These are phyloP conservation scores for Oscarella lobularis DNA, from an alignment of 37 sponge, comb jelly and placozoan genomes.

Conservation along the genomic window DNA sequence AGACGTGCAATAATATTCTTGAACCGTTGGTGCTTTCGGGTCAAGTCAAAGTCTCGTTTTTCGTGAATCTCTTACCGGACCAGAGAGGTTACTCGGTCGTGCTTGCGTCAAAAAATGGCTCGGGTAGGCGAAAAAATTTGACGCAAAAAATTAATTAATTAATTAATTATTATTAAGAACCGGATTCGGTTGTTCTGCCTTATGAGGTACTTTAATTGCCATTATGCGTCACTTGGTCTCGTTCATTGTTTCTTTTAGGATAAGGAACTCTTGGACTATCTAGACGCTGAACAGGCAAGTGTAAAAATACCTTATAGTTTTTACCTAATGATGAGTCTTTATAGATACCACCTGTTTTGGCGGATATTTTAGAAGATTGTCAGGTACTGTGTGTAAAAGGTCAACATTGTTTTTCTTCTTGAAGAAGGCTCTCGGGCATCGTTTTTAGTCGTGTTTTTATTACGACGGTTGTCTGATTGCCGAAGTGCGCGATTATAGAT, in stretches of 20 bases:
- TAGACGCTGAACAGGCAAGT: constrained; percentile 53
- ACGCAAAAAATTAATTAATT: no score
- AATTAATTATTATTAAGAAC: no score
- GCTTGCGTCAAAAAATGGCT: background rate
- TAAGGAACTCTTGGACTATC: constrained; percentile 52
- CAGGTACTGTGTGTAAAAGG: no score
- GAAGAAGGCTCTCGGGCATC: no score
- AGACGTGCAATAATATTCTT: no score
- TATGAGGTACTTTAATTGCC: no score
- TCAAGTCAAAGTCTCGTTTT: background rate
- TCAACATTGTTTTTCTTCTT: no score
- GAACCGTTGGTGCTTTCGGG: background rate
- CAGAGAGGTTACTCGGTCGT: background rate
- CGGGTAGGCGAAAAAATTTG: no score
- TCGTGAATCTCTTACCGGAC: background rate
- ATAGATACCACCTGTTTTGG: constrained; percentile 49
- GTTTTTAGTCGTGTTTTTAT: background rate
- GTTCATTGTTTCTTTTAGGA: constrained; percentile 53
- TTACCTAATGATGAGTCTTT: no score
- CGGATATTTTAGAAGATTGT: no score
- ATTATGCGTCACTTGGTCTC: no score
- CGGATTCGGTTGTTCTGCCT: no score
- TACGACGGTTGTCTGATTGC: constrained; percentile 49
- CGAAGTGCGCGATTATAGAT: constrained; percentile 49
- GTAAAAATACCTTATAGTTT: background rate